These are phyloP conservation scores for Ivindomyrus marchei DNA, from an alignment of 2,113 vertebrate genomes.

Conservation along the genomic window DNA sequence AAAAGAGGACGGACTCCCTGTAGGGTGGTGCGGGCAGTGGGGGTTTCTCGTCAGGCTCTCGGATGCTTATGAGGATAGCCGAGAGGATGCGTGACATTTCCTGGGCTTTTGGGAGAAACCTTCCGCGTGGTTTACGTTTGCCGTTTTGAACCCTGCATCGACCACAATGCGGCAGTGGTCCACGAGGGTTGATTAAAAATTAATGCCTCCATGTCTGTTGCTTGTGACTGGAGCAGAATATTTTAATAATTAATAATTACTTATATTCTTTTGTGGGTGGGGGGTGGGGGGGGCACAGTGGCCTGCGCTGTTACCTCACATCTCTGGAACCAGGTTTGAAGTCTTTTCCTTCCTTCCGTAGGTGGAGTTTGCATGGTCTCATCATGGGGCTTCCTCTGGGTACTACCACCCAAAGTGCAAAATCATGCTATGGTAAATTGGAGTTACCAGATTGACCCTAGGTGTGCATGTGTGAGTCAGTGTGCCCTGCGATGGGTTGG, in stretches of 20 bases:
- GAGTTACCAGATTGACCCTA: neutral
- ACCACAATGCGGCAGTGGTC: neutral
- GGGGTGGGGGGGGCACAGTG: neutral
- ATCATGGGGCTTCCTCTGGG: neutral
- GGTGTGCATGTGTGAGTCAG: neutral
- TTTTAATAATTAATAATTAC: neutral
- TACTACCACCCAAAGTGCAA: neutral
- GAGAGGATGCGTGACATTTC: neutral
- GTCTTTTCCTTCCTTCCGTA: neutral
- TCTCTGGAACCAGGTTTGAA: neutral
- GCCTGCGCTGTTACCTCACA: neutral
- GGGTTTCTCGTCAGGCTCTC: neutral
- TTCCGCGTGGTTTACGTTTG: neutral
- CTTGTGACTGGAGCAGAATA: neutral
- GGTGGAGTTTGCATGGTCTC: neutral
- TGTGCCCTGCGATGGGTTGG: neutral
- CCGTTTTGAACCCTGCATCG: neutral
- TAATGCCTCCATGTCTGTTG: neutral
- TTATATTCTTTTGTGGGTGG: neutral
- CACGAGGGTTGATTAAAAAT: neutral
- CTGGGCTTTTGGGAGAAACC: neutral
- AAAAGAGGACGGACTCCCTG: neutral
- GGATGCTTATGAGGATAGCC: neutral
- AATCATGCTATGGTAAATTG: neutral
- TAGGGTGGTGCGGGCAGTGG: neutral